These are phyloP conservation scores for Herminia tarsipennalis DNA, from an alignment of 2,888 invertebrate species.

Conservation along the genomic window DNA sequence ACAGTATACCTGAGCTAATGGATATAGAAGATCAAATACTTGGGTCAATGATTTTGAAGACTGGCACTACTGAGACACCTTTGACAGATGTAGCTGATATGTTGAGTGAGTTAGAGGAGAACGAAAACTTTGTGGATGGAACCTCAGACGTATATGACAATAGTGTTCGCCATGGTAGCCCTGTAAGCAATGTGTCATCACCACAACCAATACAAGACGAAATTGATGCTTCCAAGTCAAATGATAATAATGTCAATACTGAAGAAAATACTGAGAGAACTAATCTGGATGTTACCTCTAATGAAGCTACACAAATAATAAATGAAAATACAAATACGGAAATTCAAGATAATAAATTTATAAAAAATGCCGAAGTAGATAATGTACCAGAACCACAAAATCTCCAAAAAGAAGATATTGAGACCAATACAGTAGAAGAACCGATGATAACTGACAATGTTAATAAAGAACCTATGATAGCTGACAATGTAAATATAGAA, in stretches of 20 bases:
- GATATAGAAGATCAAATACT: conserved; percentile 55
- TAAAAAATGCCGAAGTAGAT: too few relatives aligned
- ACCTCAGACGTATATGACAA: not conserved
- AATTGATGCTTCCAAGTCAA: not conserved
- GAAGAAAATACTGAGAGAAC: not conserved
- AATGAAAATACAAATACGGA: not conserved
- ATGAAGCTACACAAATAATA: not conserved
- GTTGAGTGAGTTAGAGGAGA: not conserved
- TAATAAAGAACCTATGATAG: not conserved
- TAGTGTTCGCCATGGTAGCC: not conserved
- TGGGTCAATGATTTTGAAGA: conserved; percentile 48
- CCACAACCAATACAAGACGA: not conserved
- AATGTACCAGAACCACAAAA: too few relatives aligned
- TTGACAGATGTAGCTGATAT: not conserved
- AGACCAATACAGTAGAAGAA: not conserved
- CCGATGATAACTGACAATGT: too few relatives aligned
- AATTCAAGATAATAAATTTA: not conserved
- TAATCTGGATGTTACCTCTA: too few relatives aligned
- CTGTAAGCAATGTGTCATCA: not conserved
- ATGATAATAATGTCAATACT: not conserved
- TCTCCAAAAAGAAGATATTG: not conserved
- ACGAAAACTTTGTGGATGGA: not conserved
- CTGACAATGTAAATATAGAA: not conserved
- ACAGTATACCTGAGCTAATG: conserved; percentile 9
- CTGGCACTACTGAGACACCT: not conserved